Base-by-base conservation (phyloP, 2,888 invertebrate species). In the Clivina fossor region DNA sequence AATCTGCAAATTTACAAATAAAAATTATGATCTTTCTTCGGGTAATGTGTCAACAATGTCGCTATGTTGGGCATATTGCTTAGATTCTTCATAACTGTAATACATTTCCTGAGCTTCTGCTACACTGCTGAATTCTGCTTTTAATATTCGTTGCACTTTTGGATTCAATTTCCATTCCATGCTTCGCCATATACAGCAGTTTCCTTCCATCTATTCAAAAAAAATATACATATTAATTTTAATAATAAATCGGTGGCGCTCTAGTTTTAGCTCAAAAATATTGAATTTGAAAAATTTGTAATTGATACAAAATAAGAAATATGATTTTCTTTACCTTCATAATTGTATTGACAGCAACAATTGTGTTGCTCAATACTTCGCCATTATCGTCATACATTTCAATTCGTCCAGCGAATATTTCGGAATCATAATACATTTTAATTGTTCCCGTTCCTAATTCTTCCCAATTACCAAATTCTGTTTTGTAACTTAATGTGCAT, bases 341-440 rank as follows among this genome's bases (percentile, higher is more conserved):
- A 33, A 76, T 71, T 0, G 82, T 83, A 58, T 85, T 80, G 2
- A 78, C 74, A 59, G 79, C 78, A 61, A 86, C 82, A 33, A 83
- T 71, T 63, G 82, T 82, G 60, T 81, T 81, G 55, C 80, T 80
- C 20, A 81, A 66, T 51, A 78, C 68, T 61, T 79, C 78, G 5
- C 79, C 80, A 5, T 74, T 68, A 13, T 72, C 66, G 62, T 80
- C 77, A 3, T 74, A 77, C 55, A 84, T 69, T 20, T 76, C 67
- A 37, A 85, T 80, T 65, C 79, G 79, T 7, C 79, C 78, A 24
- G 78, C 77, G 67, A 74, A 81, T 51, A 78, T 68, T 19, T 80
- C 78, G 24, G 78, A 76, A 68, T 84, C 83, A 64, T 80, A 83
- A 58, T 71, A 68, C 24, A 80, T 72, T 57, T 74, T 71, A 3